phyloP scores from a whole-genome alignment of 2,797 vertebrate species.

The Oceanodroma leucorhoa region DNA sequence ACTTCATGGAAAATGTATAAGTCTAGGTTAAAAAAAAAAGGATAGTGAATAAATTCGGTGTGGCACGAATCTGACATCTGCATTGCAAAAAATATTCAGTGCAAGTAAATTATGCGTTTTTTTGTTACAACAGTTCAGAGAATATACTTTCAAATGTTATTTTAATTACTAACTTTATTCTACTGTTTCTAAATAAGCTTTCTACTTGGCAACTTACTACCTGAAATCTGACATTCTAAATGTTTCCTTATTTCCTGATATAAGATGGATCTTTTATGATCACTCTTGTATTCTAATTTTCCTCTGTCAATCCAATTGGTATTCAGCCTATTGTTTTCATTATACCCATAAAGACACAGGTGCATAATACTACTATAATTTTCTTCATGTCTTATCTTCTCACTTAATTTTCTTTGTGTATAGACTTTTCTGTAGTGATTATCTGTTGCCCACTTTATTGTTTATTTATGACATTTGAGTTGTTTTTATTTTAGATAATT shows the following conservation, averaged over 20 bases:
- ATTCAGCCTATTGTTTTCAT: slow-evolving; percentile 11
- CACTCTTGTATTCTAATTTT: not conserved
- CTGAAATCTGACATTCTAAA: slow-evolving; percentile 12
- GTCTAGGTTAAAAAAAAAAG: not conserved
- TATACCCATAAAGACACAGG: not conserved
- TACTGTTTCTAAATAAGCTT: slow-evolving; percentile 17
- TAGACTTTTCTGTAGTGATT: not conserved
- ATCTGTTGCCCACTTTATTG: not conserved
- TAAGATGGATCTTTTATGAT: not conserved
- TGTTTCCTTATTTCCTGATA: not conserved
- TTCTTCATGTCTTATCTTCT: not conserved
- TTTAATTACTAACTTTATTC: slow-evolving; percentile 49
- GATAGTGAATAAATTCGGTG: slow-evolving; percentile 57
- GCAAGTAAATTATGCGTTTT: slow-evolving; percentile 9
- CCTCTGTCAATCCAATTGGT: slow-evolving; percentile 13
- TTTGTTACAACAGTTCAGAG: not conserved
- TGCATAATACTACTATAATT: not conserved
- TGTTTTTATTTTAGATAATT: not conserved
- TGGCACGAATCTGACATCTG: slow-evolving; percentile 55
- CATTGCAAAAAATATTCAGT: slow-evolving; percentile 50
- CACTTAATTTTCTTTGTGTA: not conserved
- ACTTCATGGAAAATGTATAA: slow-evolving; percentile 54
- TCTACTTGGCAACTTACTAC: slow-evolving; percentile 9
- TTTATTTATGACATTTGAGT: not conserved
- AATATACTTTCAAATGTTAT: slow-evolving; percentile 17